Conservation (phyloP, 2,888 invertebrate species). For the Muschampia plurimacula region DNA sequence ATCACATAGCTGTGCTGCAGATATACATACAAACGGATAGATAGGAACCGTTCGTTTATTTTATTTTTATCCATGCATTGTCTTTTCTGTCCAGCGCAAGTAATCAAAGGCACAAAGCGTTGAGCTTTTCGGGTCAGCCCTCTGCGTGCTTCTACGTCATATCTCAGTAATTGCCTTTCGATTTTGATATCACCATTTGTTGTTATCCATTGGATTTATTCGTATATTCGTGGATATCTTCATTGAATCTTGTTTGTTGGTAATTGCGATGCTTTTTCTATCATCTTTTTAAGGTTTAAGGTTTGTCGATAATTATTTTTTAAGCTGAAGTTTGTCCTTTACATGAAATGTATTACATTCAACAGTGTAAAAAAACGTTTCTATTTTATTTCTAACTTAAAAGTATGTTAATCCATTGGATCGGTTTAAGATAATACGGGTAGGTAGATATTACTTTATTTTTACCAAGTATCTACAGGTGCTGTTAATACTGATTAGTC, state of each 20-base stretch:
- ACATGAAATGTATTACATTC: too few species aligned
- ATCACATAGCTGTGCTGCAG: neutral
- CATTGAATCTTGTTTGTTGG: slow-evolving; percentile 21
- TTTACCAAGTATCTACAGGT: too few species aligned
- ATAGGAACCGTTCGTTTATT: slow-evolving; percentile 46
- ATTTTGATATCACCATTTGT: slow-evolving; percentile 53
- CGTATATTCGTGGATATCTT: slow-evolving; percentile 28
- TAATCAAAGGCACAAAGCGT: slow-evolving; percentile 84
- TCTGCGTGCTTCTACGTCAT: slow-evolving; percentile 61
- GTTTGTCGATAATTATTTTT: too few species aligned
- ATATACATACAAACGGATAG: slow-evolving; percentile 16
- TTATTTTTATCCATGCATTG: slow-evolving; percentile 57
- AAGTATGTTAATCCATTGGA: too few species aligned
- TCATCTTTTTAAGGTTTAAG: neutral
- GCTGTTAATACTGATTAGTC: too few species aligned
- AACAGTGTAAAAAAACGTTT: too few species aligned
- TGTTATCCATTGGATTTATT: slow-evolving; percentile 28
- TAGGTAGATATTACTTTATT: too few species aligned
- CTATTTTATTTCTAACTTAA: too few species aligned
- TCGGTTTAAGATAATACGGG: too few species aligned
- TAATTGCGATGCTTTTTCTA: slow-evolving; percentile 14
- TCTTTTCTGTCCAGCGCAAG: slow-evolving; percentile 58
- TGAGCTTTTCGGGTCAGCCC: slow-evolving; percentile 71
- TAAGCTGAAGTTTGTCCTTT: too few species aligned
- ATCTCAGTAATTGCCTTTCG: slow-evolving; percentile 79